Evolutionary conservation across 1,140 invertebrate species (phyloP), one percentile per base, ranked within the genome.

Genomic region (Apis florea): DNA sequence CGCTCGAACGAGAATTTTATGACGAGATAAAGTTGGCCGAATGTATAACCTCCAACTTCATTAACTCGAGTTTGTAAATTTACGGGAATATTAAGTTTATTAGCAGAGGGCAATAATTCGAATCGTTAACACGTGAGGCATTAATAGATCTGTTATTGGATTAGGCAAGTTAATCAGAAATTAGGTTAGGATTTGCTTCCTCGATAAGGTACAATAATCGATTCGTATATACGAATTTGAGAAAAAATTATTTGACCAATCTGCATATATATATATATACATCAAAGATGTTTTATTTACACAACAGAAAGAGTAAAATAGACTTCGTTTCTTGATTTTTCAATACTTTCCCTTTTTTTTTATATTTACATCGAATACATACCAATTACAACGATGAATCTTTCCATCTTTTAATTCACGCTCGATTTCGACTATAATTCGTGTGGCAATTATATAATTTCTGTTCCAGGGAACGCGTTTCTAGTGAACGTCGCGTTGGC

Each of bases 401-500:
- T 31, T 31, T 40, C 31, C 0, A 40, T 40, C n/a, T n/a, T n/a
- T 8, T 75, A n/a, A 53, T 76, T 11, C 21, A n/a, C 11, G 9
- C 24, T 56, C n/a, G 13, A 19, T 11, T 61, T 56, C 13, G 19
- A 73, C 13, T 56, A 40, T 56, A 24, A 70, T 17, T 10, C 10
- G 15, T 6, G 21, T 6, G 21, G 31, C 4, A 10, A 19, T 58
- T 5, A 26, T 17, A 54, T 54, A 59, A n/a, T n/a, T 51, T 71
- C 31, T 88, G 86, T 94, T 93, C 12, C 93, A 97, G 97, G 97
- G n/a, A 97, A 97, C 87, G 95, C 96, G 19, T 97, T 96, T 90
- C 91, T 97, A 68, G 96, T 96, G n/a, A 97, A 96, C 91, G 94
- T 97, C 9, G 96, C 96, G 2, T 85, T 97, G 66, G 95, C 96